Evolutionary conservation across 2,888 invertebrate species (phyloP), one percentile per base, ranked within the genome.

Genomic region (Oscheius sp.): DNA sequence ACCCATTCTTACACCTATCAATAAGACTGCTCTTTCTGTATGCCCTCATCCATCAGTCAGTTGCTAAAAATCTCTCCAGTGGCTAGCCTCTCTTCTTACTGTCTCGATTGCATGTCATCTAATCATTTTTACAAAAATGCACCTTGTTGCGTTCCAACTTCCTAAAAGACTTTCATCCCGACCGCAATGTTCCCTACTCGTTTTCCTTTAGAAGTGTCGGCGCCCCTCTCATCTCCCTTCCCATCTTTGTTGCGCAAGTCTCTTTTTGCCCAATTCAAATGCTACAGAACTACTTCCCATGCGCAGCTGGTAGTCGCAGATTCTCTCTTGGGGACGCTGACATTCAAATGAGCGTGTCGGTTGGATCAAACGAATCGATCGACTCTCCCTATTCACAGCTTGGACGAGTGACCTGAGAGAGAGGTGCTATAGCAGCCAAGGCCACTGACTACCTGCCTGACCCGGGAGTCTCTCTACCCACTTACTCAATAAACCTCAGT

Each of bases 221-320:
- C 48, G 7, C 29, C 50, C 29, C 63, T 63, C 48, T 63, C 63
- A 63, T 63, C 63, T 63, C 21, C 29, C 48, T 63, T 63, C 63
- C 50, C 63, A 63, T 63, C 63, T 63, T 63, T 63, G 63, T 63
- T 63, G 63, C 63, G 63, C 63, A 63, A 63, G 42, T 42, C 42
- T 42, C 47, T 63, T n/a, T 37, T 35, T 48, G 7, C 48, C 21
- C 63, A 5, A 37, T 42, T 32, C 47, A 48, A 63, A 63, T 63
- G 47, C 48, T 48, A 47, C 47, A n/a, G 21, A 21, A 47, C n/a
- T 29, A 48, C n/a, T 32, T 63, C 47, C 29, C 63, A 32, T 48
- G 60, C 63, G 11, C 63, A 63, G 63, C 63, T 63, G 63, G 63
- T 32, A 37, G 48, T 29, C 60, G 1, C 60, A 13, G 42, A 42